phyloP scores from a whole-genome alignment of 2,888 invertebrate species.

The Linnaemya tessellans region DNA sequence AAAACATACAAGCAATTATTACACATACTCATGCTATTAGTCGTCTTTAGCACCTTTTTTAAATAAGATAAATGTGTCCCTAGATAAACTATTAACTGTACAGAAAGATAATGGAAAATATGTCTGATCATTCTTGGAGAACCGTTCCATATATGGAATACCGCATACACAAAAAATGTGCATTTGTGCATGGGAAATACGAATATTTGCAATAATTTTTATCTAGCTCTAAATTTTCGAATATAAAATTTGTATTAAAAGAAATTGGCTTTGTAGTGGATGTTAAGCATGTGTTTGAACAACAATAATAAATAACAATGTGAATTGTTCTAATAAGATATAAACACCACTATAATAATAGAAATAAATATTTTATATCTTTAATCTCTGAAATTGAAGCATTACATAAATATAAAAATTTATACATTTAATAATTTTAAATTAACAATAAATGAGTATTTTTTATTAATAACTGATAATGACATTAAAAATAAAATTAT shows the following conservation, averaged over 20 bases:
- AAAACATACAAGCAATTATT: slow-evolving; percentile 57
- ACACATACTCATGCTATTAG: slow-evolving; percentile 43
- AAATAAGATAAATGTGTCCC: slow-evolving; percentile 5
- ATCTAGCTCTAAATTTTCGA: slow-evolving; percentile 4
- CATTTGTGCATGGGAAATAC: neutral
- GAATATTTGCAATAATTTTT: slow-evolving; percentile 13
- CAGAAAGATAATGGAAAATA: slow-evolving; percentile 29
- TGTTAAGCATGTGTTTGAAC: neutral
- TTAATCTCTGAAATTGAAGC: neutral
- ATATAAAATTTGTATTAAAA: neutral
- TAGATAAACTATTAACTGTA: slow-evolving; percentile 44
- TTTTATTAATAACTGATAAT: too few species aligned
- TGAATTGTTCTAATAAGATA: neutral
- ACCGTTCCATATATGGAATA: neutral
- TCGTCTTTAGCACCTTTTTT: slow-evolving; percentile 16
- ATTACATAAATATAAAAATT: neutral
- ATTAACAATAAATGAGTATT: too few species aligned
- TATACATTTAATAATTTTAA: neutral
- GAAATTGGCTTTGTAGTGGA: slow-evolving; percentile 38
- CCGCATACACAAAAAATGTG: neutral
- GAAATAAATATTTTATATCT: neutral
- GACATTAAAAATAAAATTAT: too few species aligned
- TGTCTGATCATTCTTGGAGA: slow-evolving; percentile 32
- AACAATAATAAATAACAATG: neutral
- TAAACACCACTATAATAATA: neutral